phyloP scores from a whole-genome alignment of 2,113 vertebrate species.

The Nerophis ophidion region DNA sequence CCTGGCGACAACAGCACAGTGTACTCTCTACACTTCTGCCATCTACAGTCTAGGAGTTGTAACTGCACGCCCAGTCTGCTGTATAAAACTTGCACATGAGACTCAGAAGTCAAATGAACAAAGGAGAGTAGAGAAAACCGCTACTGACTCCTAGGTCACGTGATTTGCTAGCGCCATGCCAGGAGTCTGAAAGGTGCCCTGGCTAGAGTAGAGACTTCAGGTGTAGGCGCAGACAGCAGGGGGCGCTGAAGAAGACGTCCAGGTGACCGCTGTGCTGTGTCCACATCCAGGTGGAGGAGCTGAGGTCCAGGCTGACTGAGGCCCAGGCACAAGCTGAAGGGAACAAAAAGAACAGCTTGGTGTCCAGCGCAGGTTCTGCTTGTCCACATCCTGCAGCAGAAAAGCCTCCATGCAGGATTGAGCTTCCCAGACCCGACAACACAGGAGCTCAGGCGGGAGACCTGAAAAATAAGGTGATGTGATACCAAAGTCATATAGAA shows the following conservation, averaged over 20 bases:
- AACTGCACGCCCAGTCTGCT: no score
- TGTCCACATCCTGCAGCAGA: conserved; percentile 58
- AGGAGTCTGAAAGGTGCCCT: background rate
- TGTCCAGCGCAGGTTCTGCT: conserved; percentile 16
- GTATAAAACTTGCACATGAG: conserved; percentile 67
- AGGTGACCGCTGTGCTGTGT: conserved; percentile 4
- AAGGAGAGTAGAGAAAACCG: no score
- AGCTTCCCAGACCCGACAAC: conserved; percentile 11
- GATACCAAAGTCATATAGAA: no score
- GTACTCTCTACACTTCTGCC: no score
- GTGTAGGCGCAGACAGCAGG: no score
- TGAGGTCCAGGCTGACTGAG: conserved; percentile 75
- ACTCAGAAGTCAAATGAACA: conserved; percentile 63
- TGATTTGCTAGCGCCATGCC: no score
- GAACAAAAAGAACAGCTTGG: conserved; percentile 16
- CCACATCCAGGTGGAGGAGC: conserved; percentile 80
- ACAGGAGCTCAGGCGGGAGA: conserved; percentile 24
- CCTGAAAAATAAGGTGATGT: no score
- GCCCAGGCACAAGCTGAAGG: conserved; percentile 60
- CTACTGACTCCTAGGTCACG: no score
- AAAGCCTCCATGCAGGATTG: conserved; percentile 37
- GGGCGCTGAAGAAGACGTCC: background rate
- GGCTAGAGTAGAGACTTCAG: background rate
- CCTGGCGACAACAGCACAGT: no score
- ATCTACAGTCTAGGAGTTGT: no score